Conservation (phyloP, 1,140 invertebrate species). For the Ruditapes philippinarum region DNA sequence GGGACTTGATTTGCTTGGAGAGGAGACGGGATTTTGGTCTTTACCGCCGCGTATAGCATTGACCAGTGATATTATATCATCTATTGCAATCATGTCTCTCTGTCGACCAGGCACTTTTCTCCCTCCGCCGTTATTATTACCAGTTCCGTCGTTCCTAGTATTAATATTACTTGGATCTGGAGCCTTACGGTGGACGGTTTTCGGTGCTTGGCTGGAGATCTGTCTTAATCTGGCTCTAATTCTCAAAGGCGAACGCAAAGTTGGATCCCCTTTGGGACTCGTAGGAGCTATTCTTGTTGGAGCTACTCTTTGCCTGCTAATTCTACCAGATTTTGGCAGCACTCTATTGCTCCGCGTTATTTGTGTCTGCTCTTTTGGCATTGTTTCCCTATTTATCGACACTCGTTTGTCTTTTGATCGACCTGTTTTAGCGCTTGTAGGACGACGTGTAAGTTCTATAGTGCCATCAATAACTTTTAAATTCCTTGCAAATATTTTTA, state of each 20-base stretch:
- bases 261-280: not conserved
- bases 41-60: not conserved
- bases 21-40: not conserved
- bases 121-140: not conserved
- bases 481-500: conserved; percentile 6
- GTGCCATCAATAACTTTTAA: not conserved
- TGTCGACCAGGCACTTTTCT: not conserved
- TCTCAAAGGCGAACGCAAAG: not conserved
- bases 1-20: not conserved
- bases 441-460: not conserved
- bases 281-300: too few relatives aligned
- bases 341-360: too few relatives aligned
- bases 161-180: not conserved
- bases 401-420: not conserved
- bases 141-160: not conserved
- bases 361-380: not conserved
- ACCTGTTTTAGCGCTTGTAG: not conserved
- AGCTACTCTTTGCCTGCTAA: too few relatives aligned
- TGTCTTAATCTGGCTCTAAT: not conserved
- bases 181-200: not conserved
- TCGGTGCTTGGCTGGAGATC: not conserved
- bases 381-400: not conserved
- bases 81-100: not conserved
- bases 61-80: not conserved
- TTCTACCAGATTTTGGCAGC: too few relatives aligned